phyloP scores from a whole-genome alignment of 2,797 vertebrate genomes.

The Peromyscus aztecus region DNA sequence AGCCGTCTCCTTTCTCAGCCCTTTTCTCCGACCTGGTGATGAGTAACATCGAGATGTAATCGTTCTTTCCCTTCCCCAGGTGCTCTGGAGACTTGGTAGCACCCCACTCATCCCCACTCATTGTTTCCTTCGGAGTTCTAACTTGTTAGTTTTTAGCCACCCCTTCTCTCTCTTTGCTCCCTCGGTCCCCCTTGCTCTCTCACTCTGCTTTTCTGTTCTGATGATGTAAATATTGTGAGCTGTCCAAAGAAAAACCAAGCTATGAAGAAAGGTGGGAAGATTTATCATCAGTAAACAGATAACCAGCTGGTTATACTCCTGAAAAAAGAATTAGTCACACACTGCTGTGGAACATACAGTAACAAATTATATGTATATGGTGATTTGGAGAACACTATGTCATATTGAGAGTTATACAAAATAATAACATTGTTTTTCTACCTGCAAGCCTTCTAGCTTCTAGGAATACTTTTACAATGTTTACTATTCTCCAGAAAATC shows the following conservation, averaged over 20 bases:
- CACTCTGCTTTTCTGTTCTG: no score
- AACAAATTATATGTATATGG: neutral
- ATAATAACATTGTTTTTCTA: neutral
- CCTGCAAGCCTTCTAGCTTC: slow-evolving; percentile 51
- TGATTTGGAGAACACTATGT: neutral
- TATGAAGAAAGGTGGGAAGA: neutral
- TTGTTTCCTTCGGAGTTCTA: neutral
- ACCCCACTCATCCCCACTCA: neutral
- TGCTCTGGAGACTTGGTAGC: neutral
- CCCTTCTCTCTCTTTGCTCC: accelerated
- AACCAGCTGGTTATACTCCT: neutral
- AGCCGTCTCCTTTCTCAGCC: neutral
- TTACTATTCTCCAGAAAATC: slow-evolving; percentile 7
- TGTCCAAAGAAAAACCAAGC: slow-evolving; percentile 9
- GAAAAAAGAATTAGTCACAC: neutral
- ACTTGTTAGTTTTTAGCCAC: neutral
- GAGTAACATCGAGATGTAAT: neutral
- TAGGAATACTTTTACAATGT: slow-evolving; percentile 50
- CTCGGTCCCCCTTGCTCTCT: no score
- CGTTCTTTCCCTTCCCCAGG: neutral
- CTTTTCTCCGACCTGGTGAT: neutral
- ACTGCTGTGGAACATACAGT: neutral
- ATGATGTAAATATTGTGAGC: neutral
- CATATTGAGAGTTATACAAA: neutral
- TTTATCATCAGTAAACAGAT: neutral